Base-by-base conservation (phyloP, 2,888 invertebrate species). In the Xanthia icteritia region DNA sequence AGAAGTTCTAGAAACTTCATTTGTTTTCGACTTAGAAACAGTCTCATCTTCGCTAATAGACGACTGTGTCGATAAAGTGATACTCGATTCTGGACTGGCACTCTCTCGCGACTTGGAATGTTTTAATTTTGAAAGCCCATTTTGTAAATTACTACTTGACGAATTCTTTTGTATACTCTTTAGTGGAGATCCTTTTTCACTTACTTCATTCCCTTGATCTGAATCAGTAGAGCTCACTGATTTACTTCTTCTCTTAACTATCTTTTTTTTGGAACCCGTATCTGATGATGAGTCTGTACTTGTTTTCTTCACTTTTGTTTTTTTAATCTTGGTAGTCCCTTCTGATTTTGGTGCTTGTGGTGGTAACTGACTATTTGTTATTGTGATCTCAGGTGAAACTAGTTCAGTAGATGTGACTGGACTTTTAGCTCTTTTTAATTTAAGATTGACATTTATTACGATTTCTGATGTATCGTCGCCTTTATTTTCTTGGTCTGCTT, bases 1-100 rank as follows among this genome's bases (percentile, higher is more conserved):
- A 31, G 97, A 97, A 56, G 97, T 97, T 89, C 97, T 95, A 2
- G 97, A 97, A 36, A 92, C 74, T 58, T 96, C 95, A 76, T 89
- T 88, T 15, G 87, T 88, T 88, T 92, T 93, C 8, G 94, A 94
- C 85, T 95, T 95, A 5, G 92, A 89, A 48, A 92, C 85, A 73
- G 92, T 94, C 85, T 96, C 96, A 83, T 97, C 95, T 91, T 97
- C 97, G 83, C 96, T 96, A 70, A 97, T 92, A 56, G 97, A 97
- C 76, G 95, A 96, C 87, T 94, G 97, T 79, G 96, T 97, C 63
- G 96, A 96, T 92, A 97, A 96, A 72, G 97, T 96, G n/a, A 94
- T 89, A 92, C 96, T 96, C 79, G 97, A 93, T 90, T 97, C 94
- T 80, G 96, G 95, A 78, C 95, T 95, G 84, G 95, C 94, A 88